Base-by-base conservation (phyloP, 2,113 vertebrate genomes). In the Scophthalmus maximus region DNA sequence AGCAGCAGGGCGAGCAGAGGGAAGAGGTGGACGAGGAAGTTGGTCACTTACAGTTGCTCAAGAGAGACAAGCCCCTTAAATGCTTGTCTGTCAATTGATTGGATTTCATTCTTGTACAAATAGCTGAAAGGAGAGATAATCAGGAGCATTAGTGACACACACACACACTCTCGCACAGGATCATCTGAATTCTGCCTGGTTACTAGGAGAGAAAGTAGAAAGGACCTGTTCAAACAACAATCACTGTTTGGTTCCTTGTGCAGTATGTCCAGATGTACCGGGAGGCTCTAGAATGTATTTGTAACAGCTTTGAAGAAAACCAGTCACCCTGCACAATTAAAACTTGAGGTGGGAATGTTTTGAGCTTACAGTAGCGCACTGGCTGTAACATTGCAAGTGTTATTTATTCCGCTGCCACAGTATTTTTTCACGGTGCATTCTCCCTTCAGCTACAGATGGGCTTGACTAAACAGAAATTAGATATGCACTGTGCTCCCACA, bases 51-150 rank as follows among this genome's bases (percentile, higher is more conserved):
- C 98, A 99, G 97, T 96, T 99, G 98, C 83, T 99, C 98, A 93
- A 99, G 96, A 95, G 97, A 98, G 94, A 95, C 95, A 95, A 99
- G 98, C 93, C 98, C 98, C 94, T 96, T 97, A 97, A 99, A 99
- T 88, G 98, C 97, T 93, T 99, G 95, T 95, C 96, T 96, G 97
- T 98, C 97, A 95, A 99, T 95, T 94, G 98, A 93, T 94, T 98
- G 96, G 97, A 99, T 99, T 96, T 99, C 97, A 96, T 99, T 99
- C 97, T 99, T 99, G 98, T 99, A 99, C 95, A 99, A 95, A 96
- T 99, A 99, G 95, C 97, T 99, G 96, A 92, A 97, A 96, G 92
- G 94, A 97, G 95, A 97, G 95, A 98, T 92, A 95, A 92, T 95
- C 93, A 94, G 92, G 88, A 88, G 92, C 89, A 93, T 98, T 97